Evolutionary conservation across 2,113 vertebrate genomes (phyloP).

Genomic region (Channa argus): DNA sequence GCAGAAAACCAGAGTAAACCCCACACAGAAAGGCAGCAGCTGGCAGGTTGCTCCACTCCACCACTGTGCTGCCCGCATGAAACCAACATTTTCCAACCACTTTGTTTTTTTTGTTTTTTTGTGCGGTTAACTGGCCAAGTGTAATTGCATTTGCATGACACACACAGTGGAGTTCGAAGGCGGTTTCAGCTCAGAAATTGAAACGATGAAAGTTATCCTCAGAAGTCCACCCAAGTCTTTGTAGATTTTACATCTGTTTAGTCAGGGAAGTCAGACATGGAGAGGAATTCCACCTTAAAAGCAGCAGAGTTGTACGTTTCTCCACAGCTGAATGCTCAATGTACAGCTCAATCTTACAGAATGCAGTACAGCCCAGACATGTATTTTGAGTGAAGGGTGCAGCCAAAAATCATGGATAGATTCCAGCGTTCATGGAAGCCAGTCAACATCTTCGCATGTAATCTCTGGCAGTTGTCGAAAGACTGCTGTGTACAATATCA

Average conservation of each 20-base stretch:
- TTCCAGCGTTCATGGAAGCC: neutral
- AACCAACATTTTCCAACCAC: slow-evolving; percentile 19
- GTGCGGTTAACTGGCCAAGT: slow-evolving; percentile 13
- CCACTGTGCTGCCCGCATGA: neutral
- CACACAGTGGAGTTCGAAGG: neutral
- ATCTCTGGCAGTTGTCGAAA: neutral
- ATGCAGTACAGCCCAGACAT: neutral
- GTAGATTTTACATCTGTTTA: neutral
- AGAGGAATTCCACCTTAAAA: neutral
- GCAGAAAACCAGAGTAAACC: too few relatives aligned
- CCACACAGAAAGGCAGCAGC: too few relatives aligned
- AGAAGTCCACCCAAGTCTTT: too few relatives aligned
- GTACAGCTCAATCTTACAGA: neutral
- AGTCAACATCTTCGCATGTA: too few relatives aligned
- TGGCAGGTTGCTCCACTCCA: too few relatives aligned
- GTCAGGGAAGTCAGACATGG: neutral
- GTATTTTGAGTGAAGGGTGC: neutral
- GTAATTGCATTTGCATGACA: neutral
- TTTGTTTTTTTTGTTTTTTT: slow-evolving; percentile 10
- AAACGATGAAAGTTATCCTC: too few relatives aligned
- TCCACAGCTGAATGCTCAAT: neutral
- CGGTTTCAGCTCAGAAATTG: too few relatives aligned
- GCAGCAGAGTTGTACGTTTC: neutral
- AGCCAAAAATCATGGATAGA: neutral
- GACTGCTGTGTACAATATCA: neutral